Percentiles rank a stretch among this genome's conserved stretches.
These are phyloP conservation scores for Alosa alosa DNA, from an alignment of 2,113 vertebrate species.

Conservation along the genomic window DNA sequence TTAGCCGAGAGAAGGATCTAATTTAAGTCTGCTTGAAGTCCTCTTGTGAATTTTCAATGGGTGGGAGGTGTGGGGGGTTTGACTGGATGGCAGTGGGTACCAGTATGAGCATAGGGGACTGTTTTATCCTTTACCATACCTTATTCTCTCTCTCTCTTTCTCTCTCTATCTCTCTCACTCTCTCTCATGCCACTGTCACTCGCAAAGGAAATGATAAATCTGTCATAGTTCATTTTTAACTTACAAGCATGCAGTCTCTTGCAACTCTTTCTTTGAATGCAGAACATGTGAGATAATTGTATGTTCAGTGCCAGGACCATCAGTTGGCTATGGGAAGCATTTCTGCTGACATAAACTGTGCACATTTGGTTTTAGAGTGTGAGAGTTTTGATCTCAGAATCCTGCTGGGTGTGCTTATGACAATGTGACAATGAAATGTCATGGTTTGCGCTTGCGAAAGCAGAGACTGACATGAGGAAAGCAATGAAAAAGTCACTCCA, in stretches of 20 bases:
- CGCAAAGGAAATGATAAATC: neutral
- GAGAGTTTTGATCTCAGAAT: neutral
- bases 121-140: neutral
- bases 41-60: constrained; percentile 1
- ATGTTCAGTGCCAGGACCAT: neutral
- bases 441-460: neutral
- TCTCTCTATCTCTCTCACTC: neutral
- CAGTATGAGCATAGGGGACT: neutral
- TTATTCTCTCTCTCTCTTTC: neutral
- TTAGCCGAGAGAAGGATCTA: neutral
- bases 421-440: neutral
- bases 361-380: neutral
- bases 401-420: neutral
- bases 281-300: neutral
- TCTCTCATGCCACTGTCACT: neutral
- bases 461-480: neutral
- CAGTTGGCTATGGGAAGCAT: neutral
- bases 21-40: constrained; percentile 12
- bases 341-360: neutral
- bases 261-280: neutral
- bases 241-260: neutral
- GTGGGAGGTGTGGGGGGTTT: neutral
- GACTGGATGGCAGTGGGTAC: neutral
- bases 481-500: neutral
- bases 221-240: neutral